Conservation (phyloP, 2,888 invertebrate genomes). For the Drosophila subsilvestris region DNA sequence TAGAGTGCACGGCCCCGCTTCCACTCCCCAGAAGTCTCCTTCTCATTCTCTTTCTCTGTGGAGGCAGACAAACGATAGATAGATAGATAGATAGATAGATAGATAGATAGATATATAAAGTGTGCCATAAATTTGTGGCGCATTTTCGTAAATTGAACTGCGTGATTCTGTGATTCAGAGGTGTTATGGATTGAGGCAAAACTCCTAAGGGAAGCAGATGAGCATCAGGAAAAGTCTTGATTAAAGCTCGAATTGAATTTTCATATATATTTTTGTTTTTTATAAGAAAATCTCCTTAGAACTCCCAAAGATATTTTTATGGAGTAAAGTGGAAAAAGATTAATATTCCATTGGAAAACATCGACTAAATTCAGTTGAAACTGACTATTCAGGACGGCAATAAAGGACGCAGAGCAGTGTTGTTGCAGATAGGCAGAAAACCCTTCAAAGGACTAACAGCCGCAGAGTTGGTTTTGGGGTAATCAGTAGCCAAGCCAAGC, state of each 20-base stretch:
- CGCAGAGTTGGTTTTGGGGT: not conserved
- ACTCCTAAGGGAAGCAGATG: too few species aligned
- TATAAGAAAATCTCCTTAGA: too few species aligned
- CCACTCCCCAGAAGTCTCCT: too few species aligned
- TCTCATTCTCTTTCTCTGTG: not conserved
- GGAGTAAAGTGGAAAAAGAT: too few species aligned
- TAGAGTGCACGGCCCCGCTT: conserved; percentile 52
- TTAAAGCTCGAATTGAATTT: too few species aligned
- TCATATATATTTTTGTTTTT: not conserved
- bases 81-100: not conserved
- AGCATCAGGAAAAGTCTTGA: too few species aligned
- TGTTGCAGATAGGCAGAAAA: too few species aligned
- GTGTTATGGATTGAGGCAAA: not conserved
- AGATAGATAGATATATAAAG: not conserved
- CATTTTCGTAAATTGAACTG: not conserved
- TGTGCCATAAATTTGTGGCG: conserved; percentile 1
- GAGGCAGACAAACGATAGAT: conserved; percentile 11
- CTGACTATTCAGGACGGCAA: too few species aligned
- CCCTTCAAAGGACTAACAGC: not conserved
- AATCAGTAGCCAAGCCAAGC: not conserved
- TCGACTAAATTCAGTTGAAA: too few species aligned
- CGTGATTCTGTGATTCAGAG: not conserved
- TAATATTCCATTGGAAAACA: too few species aligned
- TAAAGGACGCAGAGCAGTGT: too few species aligned
- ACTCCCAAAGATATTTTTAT: too few species aligned